Conservation (phyloP, 1,140 invertebrate genomes). For the Solenopsis fugax region DNA sequence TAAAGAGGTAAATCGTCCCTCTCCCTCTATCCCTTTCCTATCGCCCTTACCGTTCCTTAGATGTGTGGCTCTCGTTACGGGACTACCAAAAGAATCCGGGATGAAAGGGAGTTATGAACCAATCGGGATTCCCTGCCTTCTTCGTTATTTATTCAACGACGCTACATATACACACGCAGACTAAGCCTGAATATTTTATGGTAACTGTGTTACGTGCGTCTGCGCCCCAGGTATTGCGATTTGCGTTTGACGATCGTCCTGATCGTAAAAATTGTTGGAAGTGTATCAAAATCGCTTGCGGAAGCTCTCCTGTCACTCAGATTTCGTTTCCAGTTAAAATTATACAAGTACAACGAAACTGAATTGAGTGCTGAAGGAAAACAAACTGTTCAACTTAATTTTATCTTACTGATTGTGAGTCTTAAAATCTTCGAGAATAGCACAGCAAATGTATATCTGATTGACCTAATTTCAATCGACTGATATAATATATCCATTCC, state of each 20-base stretch:
- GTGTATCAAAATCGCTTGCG: conserved; percentile 44
- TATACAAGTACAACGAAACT: background rate
- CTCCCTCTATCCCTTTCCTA: background rate
- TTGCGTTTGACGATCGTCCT: conserved; percentile 65
- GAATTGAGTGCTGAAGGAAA: background rate
- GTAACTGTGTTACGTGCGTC: conserved; percentile 63
- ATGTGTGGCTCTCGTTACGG: conserved; percentile 66
- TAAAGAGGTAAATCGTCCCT: conserved; percentile 14
- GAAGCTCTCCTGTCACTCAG: background rate
- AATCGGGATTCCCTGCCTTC: conserved; percentile 64
- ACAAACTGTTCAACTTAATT: conserved; percentile 21
- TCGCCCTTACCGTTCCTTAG: conserved; percentile 24
- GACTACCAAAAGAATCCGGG: conserved; percentile 65
- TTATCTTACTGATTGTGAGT: background rate
- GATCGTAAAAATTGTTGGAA: conserved; percentile 66
- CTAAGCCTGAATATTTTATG: conserved; percentile 73
- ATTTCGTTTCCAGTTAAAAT: background rate
- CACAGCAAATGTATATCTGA: background rate
- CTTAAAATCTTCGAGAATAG: background rate
- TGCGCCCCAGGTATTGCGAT: conserved; percentile 18
- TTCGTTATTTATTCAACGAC: conserved; percentile 73
- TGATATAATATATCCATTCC: background rate
- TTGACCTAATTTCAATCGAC: background rate
- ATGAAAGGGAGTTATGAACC: conserved; percentile 71
- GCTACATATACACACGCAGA: conserved; percentile 64